Evolutionary conservation across 2,113 vertebrate species (phyloP).

Genomic region (Fregata magnificens): DNA sequence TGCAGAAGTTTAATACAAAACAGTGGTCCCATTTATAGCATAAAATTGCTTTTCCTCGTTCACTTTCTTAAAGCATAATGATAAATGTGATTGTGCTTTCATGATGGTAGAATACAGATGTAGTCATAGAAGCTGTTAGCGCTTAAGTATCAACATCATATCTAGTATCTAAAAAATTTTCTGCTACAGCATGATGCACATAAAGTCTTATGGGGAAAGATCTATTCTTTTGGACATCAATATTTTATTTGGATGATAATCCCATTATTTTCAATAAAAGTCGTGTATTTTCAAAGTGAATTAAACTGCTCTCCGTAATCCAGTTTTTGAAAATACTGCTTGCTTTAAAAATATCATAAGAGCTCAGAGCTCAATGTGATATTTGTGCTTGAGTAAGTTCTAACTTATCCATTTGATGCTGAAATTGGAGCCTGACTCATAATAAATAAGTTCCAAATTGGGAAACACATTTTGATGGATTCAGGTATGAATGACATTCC

Average conservation of each 20-base stretch:
- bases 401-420: neutral
- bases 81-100: neutral
- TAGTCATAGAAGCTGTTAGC: neutral
- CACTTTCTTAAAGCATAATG: neutral
- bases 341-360: neutral
- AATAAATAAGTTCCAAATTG: neutral
- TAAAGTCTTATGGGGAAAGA: neutral
- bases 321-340: neutral
- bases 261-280: neutral
- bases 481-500: neutral
- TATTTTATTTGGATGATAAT: neutral
- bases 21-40: neutral
- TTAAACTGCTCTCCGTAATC: neutral
- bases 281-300: neutral
- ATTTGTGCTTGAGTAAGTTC: neutral
- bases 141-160: neutral
- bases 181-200: neutral
- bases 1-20: neutral
- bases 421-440: neutral
- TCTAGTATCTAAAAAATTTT: neutral
- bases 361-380: neutral
- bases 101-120: neutral
- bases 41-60: neutral
- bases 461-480: neutral
- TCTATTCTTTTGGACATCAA: neutral